Evolutionary conservation across 2,888 invertebrate genomes (phyloP), one percentile per base, ranked within the genome.

Genomic region (Cenopis cana): DNA sequence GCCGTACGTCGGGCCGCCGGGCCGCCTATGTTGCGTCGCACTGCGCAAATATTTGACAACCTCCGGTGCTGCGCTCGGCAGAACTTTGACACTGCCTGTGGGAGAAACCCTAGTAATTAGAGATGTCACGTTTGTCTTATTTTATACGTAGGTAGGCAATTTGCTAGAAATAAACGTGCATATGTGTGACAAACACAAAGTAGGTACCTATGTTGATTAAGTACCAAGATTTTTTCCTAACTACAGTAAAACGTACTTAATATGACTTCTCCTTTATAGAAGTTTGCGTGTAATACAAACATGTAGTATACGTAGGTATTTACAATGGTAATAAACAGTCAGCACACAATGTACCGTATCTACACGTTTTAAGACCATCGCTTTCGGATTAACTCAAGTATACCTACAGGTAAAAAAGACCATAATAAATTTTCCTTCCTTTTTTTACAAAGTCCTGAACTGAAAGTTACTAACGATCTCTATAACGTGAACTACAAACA

Each of bases 31-130:
- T 84, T 82, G 79, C 79, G 80, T 77, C 74, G 76, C 72, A 73
- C 75, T 78, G 77, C 77, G 80, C 82, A 83, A 86, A 86, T 86
- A 84, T 86, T 87, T 81, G 82, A 84, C 82, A 83, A 83, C 78
- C 74, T 65, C 60, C 67, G 46, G 59, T 41, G 52, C 59, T 59
- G 64, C 54, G 59, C 59, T 67, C 74, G 68, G 76, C 76, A 75
- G 75, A 64, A 55, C 52, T 52, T n/a, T 52, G 50, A 60, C 50
- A 52, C 52, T 52, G 29, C 41, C 52, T 54, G 49, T 24, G 69
- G 49, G 55, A 18, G 49, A n/a, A 41, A 61, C 49, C 61, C 17
- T 61, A 18, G 33, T 52, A 62, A 62, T 50, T 9, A 62, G 50
- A 18, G 8, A 62, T 14, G 18, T 14, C 50, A 18, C 20, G 18